These are phyloP conservation scores for Seriola aureovittata DNA, from an alignment of 2,113 vertebrate species.

Conservation along the genomic window DNA sequence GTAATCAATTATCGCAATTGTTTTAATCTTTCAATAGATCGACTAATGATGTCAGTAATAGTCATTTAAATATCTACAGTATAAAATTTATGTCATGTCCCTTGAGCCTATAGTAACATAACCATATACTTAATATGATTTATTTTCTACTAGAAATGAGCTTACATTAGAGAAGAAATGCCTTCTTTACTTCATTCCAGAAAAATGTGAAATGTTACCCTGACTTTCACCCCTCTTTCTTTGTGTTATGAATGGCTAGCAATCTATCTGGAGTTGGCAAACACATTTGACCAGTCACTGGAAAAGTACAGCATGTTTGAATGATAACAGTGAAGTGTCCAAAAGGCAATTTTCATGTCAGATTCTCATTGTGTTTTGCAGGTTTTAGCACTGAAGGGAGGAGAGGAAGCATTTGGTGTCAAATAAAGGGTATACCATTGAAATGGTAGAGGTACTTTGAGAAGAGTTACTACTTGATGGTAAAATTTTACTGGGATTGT, in stretches of 20 bases:
- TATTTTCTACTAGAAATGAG: no score
- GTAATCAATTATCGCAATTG: no score
- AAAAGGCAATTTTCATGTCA: slow-evolving; percentile 1
- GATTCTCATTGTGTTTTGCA: not conserved
- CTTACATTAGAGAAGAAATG: no score
- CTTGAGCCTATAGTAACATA: no score
- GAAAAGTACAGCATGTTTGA: not conserved
- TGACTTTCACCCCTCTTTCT: not conserved
- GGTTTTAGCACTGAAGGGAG: not conserved
- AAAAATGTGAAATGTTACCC: no score
- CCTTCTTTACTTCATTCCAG: no score
- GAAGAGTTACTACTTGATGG: not conserved
- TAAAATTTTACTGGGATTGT: slow-evolving; percentile 1
- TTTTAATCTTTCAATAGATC: no score
- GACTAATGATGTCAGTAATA: no score
- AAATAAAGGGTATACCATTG: slow-evolving; percentile 2
- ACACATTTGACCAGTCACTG: not conserved
- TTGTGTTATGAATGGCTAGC: not conserved
- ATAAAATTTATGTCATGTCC: no score
- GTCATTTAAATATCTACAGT: no score
- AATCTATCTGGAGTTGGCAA: not conserved
- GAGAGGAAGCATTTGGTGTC: slow-evolving; percentile 1
- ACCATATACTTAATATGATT: no score
- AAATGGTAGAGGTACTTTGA: not conserved
- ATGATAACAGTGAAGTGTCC: not conserved